Conservation (phyloP, 2,797 vertebrate species). For the Scolopax rusticola region DNA sequence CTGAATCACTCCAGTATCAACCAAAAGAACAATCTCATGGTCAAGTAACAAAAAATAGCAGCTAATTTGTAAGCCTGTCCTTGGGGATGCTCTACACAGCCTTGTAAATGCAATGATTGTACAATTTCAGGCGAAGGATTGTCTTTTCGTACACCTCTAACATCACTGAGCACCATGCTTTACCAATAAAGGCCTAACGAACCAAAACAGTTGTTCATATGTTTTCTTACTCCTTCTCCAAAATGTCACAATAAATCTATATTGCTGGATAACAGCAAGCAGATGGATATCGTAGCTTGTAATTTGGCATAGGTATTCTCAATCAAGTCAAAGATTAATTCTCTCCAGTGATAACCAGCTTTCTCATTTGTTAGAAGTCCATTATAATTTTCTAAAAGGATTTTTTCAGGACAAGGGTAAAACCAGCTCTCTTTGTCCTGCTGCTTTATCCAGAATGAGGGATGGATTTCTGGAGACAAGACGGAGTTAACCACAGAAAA, state of each 20-base stretch:
- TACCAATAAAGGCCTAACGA: constrained; percentile 57
- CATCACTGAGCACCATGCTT: background rate
- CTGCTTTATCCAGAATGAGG: background rate
- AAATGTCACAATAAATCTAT: constrained; percentile 56
- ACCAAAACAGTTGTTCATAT: constrained; percentile 54
- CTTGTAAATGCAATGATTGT: background rate
- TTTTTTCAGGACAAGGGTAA: constrained; percentile 30
- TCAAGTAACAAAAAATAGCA: background rate
- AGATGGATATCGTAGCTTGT: constrained; percentile 34
- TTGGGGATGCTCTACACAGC: constrained; percentile 22
- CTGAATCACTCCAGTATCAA: background rate
- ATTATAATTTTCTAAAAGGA: constrained; percentile 14
- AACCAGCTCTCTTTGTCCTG: background rate
- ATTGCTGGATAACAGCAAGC: constrained; percentile 44
- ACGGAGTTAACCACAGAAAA: background rate
- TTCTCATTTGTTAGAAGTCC: background rate
- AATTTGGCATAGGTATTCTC: constrained; percentile 53
- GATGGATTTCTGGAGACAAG: background rate
- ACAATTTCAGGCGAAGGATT: background rate
- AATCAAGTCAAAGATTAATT: constrained; percentile 58
- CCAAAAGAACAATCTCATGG: accelerated
- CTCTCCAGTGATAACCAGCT: constrained; percentile 10
- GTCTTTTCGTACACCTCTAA: background rate
- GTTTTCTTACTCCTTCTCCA: constrained; percentile 40
- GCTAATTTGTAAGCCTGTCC: background rate